Conservation (phyloP, 2,113 vertebrate genomes). For the Chaetodon auriga region DNA sequence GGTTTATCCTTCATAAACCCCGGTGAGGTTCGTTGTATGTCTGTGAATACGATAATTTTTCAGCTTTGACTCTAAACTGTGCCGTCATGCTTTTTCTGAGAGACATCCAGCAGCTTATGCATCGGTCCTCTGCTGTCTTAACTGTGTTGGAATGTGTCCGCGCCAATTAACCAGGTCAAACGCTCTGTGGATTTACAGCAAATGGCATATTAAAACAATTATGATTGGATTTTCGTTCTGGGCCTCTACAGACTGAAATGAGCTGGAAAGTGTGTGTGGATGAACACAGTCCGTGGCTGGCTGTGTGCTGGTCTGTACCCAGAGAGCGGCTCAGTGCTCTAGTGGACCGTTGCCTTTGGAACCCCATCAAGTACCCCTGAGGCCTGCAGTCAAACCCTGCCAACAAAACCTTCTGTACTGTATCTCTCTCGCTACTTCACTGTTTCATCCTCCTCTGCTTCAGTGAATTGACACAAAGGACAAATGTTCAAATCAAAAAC, state of each 20-base stretch:
- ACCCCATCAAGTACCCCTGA: constrained; percentile 56
- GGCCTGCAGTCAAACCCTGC: constrained; percentile 61
- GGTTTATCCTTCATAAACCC: constrained; percentile 4
- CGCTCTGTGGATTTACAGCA: constrained; percentile 43
- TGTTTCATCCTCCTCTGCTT: constrained; percentile 28
- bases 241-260: constrained; percentile 17
- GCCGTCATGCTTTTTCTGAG: neutral
- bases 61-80: neutral
- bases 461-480: constrained; percentile 19
- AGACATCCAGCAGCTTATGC: neutral
- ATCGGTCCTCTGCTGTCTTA: constrained; percentile 7
- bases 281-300: constrained; percentile 31
- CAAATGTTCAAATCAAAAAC: constrained; percentile 20
- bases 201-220: constrained; percentile 61
- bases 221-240: constrained; percentile 42
- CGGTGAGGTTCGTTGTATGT: neutral
- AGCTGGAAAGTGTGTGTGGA: constrained; percentile 10
- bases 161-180: constrained; percentile 49
- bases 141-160: constrained; percentile 29
- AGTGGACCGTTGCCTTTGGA: constrained; percentile 64
- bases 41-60: neutral
- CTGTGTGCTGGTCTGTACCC: constrained; percentile 41
- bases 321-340: constrained; percentile 43
- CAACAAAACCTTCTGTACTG: constrained; percentile 64
- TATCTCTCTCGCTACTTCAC: constrained; percentile 19